A percentile compares a stretch with the other conserved stretches of the same genome.
These are phyloP conservation scores for Acanthococcus lagerstroemiae DNA, from an alignment of 2,888 invertebrate species.

Conservation along the genomic window DNA sequence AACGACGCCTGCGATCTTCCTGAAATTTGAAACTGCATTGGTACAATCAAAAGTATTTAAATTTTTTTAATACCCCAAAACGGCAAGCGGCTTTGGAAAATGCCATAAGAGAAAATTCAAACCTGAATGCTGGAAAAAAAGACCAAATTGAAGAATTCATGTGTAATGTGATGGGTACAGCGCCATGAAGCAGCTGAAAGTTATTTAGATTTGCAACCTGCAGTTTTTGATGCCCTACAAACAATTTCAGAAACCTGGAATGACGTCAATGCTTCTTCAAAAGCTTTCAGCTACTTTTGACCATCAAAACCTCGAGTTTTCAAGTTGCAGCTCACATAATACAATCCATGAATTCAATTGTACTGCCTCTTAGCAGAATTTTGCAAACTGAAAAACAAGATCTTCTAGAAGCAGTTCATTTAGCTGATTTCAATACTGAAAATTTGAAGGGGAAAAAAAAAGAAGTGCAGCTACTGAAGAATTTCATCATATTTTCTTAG, in stretches of 20 bases:
- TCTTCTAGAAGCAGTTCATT: too few species aligned
- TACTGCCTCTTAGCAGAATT: too few species aligned
- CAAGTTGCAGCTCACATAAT: too few species aligned
- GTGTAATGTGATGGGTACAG: slow-evolving; percentile 4
- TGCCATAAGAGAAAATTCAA: not conserved
- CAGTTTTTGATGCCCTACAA: not conserved
- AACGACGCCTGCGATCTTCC: not conserved
- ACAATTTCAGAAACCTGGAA: not conserved
- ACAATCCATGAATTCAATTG: too few species aligned
- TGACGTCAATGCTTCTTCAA: not conserved
- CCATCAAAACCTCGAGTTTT: too few species aligned
- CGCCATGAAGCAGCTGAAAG: not conserved
- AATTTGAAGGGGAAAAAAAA: too few species aligned
- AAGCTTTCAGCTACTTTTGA: slow-evolving; percentile 5
- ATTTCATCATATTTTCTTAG: too few species aligned
- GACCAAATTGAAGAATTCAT: slow-evolving; percentile 5
- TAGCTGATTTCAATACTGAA: too few species aligned
- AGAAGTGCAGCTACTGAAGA: too few species aligned
- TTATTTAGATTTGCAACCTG: slow-evolving; percentile 7
- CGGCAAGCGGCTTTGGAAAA: not conserved
- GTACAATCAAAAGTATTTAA: slow-evolving; percentile 6
- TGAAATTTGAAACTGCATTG: slow-evolving; percentile 11
- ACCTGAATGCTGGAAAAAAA: not conserved
- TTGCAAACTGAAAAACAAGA: too few species aligned
- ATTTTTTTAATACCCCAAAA: slow-evolving; percentile 23